phyloP scores from a whole-genome alignment of 2,113 vertebrate genomes.

The Pao palembangensis region DNA sequence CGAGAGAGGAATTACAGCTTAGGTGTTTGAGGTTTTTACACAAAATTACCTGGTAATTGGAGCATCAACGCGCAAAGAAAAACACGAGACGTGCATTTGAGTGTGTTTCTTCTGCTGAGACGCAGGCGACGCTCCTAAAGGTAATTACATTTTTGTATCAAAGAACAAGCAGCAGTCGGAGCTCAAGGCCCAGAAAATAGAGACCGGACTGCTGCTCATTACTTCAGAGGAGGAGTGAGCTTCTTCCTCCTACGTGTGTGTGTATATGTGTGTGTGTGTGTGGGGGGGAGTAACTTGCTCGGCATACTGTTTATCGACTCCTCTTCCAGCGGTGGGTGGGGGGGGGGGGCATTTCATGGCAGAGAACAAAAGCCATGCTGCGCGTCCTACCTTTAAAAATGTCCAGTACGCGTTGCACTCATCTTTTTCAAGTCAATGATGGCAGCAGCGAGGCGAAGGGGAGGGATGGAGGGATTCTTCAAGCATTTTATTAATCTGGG shows the following conservation, averaged over 20 bases:
- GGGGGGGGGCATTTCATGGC: slow-evolving; percentile 20
- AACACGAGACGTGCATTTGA: slow-evolving; percentile 57
- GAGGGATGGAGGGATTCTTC: slow-evolving; percentile 26
- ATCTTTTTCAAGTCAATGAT: background rate
- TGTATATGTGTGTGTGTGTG: slow-evolving; percentile 16
- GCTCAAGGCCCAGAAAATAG: slow-evolving; percentile 38
- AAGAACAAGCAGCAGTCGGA: slow-evolving; percentile 47
- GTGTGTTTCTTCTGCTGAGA: slow-evolving; percentile 38
- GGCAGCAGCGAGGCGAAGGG: background rate
- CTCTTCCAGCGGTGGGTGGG: slow-evolving; percentile 41
- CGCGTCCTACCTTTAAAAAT: slow-evolving; percentile 11
- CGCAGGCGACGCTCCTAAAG: slow-evolving; percentile 49
- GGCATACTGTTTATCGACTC: slow-evolving; percentile 56
- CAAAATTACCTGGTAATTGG: slow-evolving; percentile 68
- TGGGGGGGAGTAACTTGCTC: slow-evolving; percentile 27
- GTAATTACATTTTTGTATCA: slow-evolving; percentile 68
- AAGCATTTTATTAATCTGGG: slow-evolving; percentile 41
- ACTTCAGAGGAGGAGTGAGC: slow-evolving; percentile 9
- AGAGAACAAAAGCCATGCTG: slow-evolving; percentile 56
- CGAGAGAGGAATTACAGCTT: slow-evolving; percentile 55
- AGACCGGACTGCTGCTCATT: slow-evolving; percentile 38
- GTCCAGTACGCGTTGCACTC: slow-evolving; percentile 14
- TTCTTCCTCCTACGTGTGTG: slow-evolving; percentile 2
- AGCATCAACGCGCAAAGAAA: slow-evolving; percentile 55
- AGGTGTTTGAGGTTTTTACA: slow-evolving; percentile 63